Conservation (phyloP, 2,113 vertebrate species). For the Pipra filicauda region DNA sequence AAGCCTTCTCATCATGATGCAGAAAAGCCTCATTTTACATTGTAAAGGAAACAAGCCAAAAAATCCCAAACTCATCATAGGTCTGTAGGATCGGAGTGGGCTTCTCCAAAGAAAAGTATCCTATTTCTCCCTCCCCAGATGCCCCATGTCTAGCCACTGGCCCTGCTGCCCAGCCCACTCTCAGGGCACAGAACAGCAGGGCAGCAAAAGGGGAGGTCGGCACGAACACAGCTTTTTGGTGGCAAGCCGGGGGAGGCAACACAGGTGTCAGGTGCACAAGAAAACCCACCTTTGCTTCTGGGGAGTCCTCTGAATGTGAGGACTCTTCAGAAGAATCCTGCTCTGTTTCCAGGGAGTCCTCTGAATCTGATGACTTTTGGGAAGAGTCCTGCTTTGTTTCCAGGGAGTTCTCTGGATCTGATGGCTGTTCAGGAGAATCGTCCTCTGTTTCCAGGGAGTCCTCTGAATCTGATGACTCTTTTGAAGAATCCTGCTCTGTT, state of each 20-base stretch:
- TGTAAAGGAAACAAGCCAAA: neutral
- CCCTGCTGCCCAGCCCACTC: neutral
- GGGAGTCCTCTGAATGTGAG: neutral
- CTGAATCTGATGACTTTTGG: too few relatives aligned
- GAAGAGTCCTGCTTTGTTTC: too few relatives aligned
- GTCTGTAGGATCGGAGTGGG: neutral
- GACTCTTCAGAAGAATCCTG: neutral
- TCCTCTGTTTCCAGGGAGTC: too few relatives aligned
- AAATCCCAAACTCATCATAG: too few relatives aligned
- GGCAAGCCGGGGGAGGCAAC: neutral
- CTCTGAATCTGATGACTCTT: too few relatives aligned
- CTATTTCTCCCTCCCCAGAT: neutral
- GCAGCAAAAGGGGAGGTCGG: neutral
- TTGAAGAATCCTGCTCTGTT: too few relatives aligned
- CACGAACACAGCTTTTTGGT: fast-evolving
- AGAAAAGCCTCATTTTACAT: neutral
- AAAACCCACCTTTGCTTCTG: neutral
- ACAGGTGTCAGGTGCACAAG: fast-evolving
- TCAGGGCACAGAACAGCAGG: neutral
- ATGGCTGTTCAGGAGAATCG: too few relatives aligned
- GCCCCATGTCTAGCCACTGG: fast-evolving
- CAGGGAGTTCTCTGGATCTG: too few relatives aligned
- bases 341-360: fast-evolving
- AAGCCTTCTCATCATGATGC: neutral
- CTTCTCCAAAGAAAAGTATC: neutral